These are phyloP conservation scores for Neotragus pygmaeus DNA, from an alignment of 2,113 vertebrate genomes.

Conservation along the genomic window DNA sequence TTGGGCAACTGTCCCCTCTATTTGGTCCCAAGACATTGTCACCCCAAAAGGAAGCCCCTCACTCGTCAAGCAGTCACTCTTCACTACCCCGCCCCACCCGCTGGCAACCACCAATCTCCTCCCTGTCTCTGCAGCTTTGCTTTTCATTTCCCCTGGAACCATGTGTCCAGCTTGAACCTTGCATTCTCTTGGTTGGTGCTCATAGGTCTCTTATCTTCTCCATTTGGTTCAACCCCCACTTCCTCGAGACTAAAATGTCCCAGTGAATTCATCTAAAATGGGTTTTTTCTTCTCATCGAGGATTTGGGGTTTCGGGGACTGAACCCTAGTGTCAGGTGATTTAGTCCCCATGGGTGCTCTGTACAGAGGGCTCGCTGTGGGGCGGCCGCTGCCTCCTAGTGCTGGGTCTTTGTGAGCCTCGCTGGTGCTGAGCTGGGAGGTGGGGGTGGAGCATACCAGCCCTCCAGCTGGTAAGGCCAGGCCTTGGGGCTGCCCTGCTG, in stretches of 20 bases:
- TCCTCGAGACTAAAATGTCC: constrained; percentile 34
- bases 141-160: background rate
- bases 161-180: background rate
- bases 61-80: background rate
- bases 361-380: constrained; percentile 6
- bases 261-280: constrained; percentile 48
- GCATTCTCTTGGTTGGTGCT: background rate
- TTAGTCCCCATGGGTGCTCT: background rate
- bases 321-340: constrained; percentile 23
- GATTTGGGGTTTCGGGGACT: background rate
- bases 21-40: background rate
- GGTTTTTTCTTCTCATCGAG: constrained; percentile 35
- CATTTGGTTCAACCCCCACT: background rate
- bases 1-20: background rate
- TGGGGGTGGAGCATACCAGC: background rate
- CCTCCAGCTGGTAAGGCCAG: too few relatives aligned
- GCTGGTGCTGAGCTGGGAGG: background rate
- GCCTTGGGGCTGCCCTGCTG: background rate
- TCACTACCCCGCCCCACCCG: too few relatives aligned
- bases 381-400: background rate
- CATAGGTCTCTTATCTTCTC: background rate
- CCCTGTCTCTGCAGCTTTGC: background rate
- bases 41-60: background rate
- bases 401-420: background rate
- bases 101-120: background rate